phyloP scores from a whole-genome alignment of 1,140 invertebrate species.

The Limonius californicus region DNA sequence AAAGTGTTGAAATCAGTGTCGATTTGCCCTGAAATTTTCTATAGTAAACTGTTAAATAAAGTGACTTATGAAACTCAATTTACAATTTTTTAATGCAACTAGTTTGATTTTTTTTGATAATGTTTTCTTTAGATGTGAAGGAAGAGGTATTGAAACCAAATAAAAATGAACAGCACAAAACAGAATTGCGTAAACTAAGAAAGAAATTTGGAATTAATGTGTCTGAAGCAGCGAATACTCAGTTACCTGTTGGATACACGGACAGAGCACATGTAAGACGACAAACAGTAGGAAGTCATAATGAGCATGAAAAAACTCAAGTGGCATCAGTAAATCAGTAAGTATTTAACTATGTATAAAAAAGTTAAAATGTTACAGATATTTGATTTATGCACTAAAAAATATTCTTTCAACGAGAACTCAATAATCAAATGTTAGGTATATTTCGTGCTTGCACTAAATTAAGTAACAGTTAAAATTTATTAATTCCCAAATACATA shows the following conservation, averaged over 20 bases:
- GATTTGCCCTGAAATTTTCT: no score
- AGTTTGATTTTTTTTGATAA: neutral
- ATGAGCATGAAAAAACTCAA: constrained; percentile 78
- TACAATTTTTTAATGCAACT: no score
- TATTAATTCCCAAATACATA: no score
- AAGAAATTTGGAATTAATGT: constrained; percentile 76
- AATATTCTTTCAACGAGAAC: no score
- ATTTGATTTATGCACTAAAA: no score
- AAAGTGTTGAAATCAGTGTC: no score
- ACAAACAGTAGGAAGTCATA: constrained; percentile 73
- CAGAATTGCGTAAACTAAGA: constrained; percentile 72
- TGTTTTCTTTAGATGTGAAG: neutral
- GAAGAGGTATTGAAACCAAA: constrained; percentile 9
- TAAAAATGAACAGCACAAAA: constrained; percentile 56
- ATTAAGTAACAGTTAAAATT: no score
- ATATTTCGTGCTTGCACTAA: no score
- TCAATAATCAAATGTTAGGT: no score
- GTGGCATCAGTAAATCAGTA: constrained; percentile 75
- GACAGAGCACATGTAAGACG: constrained; percentile 77
- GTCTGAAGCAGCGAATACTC: constrained; percentile 44
- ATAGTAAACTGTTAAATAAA: no score
- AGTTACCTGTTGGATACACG: constrained; percentile 56
- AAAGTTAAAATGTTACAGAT: no score
- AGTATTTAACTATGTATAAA: constrained; percentile 47
- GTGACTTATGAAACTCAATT: no score